phyloP scores from a whole-genome alignment of 2,888 invertebrate genomes.

The Microctonus aethiopoides region DNA sequence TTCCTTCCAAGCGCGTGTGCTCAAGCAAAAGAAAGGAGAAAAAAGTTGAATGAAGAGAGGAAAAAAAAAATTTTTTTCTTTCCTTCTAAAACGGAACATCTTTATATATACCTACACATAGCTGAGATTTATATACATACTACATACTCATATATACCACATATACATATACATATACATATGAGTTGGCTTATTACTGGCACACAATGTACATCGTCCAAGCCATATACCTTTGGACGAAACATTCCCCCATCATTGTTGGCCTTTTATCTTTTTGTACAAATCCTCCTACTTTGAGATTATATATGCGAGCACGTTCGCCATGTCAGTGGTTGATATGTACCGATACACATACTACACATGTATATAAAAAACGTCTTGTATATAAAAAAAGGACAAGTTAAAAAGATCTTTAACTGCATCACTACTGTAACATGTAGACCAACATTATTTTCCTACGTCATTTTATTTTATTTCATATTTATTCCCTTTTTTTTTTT shows the following conservation, averaged over 20 bases:
- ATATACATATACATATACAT: background rate
- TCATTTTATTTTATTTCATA: background rate
- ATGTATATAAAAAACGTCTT: background rate
- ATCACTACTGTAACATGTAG: no score
- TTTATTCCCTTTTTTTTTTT: background rate
- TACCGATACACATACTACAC: background rate
- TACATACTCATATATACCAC: background rate
- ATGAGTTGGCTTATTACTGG: constrained; percentile 38
- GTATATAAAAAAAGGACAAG: no score
- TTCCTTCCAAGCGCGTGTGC: background rate
- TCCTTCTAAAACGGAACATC: background rate
- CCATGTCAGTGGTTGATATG: background rate
- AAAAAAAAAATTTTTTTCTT: background rate
- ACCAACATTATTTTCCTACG: no score
- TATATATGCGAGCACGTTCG: constrained; percentile 10
- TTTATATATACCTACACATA: background rate
- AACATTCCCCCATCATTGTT: constrained; percentile 16
- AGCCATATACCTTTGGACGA: constrained; percentile 32
- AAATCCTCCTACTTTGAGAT: constrained; percentile 7
- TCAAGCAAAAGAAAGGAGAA: constrained; percentile 13
- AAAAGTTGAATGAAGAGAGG: constrained; percentile 10
- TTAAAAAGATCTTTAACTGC: no score
- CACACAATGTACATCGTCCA: constrained; percentile 34
- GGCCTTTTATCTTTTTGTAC: background rate
- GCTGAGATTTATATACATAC: no score